A percentile compares a stretch with the other conserved stretches of the same genome.
phyloP scores from a whole-genome alignment of 2,797 vertebrate species.

The Salmo trutta region DNA sequence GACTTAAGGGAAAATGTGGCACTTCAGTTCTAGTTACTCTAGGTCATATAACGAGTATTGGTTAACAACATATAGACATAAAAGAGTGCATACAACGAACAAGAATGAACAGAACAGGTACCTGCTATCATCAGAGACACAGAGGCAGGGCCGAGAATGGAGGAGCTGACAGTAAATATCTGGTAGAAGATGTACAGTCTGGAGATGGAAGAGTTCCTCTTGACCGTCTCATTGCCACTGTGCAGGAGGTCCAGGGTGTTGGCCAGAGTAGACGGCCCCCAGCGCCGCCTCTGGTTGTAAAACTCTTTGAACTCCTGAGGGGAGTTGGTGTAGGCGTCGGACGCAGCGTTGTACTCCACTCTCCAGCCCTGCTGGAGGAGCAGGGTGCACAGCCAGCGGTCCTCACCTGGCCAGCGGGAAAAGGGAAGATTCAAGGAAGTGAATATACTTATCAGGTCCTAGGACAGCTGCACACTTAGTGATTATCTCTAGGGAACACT shows the following conservation, averaged over 20 bases:
- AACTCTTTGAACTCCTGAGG: constrained; percentile 78
- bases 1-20: not conserved
- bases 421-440: not conserved
- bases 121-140: constrained; percentile 74
- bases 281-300: constrained; percentile 73
- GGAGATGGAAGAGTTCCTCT: constrained; percentile 71
- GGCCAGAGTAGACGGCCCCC: constrained; percentile 78
- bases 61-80: not conserved
- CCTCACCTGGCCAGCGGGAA: constrained; percentile 66
- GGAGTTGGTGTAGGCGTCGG: constrained; percentile 80
- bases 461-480: no score
- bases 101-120: constrained; percentile 27
- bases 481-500: no score
- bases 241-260: constrained; percentile 71
- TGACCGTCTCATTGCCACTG: constrained; percentile 39
- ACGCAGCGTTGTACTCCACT: constrained; percentile 77
- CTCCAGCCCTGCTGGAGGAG: constrained; percentile 79
- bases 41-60: not conserved
- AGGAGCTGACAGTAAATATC: constrained; percentile 59
- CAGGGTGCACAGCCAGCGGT: constrained; percentile 79
- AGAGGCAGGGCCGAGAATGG: constrained; percentile 70
- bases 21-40: not conserved
- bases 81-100: not conserved
- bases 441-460: no score
- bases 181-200: constrained; percentile 74